These are phyloP conservation scores for Parus major DNA, from an alignment of 2,113 vertebrate genomes.

Conservation along the genomic window DNA sequence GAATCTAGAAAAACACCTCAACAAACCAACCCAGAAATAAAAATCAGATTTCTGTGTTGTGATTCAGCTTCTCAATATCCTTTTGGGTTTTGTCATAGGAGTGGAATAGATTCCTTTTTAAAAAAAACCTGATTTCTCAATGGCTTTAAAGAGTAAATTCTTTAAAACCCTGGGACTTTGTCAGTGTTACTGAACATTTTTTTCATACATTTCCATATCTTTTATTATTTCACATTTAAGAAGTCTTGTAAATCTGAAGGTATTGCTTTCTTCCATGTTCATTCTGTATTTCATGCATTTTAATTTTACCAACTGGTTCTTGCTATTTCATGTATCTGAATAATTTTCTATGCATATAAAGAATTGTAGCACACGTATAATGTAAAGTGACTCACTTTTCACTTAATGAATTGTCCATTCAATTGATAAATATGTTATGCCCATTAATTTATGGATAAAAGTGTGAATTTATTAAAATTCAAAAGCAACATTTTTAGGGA, in stretches of 20 bases:
- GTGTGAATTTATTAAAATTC: not conserved
- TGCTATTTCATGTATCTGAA: not conserved
- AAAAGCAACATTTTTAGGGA: not conserved
- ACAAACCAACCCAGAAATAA: not conserved
- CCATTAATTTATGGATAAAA: not conserved
- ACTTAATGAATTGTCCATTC: not conserved
- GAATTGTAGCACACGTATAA: not conserved
- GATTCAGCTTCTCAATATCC: not conserved
- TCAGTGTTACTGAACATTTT: not conserved
- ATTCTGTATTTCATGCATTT: not conserved
- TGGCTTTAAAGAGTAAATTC: not conserved
- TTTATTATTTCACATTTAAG: not conserved
- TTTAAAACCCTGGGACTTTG: not conserved
- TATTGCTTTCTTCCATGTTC: not conserved
- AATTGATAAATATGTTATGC: not conserved
- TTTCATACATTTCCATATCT: not conserved
- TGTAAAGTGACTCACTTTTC: not conserved
- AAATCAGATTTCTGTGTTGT: not conserved
- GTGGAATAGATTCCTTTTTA: not conserved
- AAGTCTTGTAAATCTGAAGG: not conserved
- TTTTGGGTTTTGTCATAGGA: not conserved
- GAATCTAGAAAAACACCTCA: accelerated
- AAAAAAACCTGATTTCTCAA: not conserved
- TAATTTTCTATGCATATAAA: not conserved
- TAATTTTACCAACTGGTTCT: not conserved